A percentile compares a stretch with the other conserved stretches of the same genome.
phyloP scores from a whole-genome alignment of 2,113 vertebrate genomes.

The Gulo gulo region DNA sequence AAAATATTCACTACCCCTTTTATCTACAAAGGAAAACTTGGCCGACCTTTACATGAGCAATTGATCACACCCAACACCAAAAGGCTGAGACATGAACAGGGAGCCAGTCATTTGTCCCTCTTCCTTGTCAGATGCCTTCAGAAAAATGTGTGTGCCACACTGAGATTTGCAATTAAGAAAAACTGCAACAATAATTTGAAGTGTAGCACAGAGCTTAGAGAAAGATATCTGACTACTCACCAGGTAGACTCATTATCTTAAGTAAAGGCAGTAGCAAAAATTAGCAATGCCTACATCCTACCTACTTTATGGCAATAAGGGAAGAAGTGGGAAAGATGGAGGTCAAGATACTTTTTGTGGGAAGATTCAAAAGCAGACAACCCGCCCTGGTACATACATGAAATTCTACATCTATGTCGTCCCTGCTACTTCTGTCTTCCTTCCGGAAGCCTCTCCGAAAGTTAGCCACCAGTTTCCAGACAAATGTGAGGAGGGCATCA shows the following conservation, averaged over 20 bases:
- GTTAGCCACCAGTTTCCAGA: constrained; percentile 87
- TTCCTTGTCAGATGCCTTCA: background rate
- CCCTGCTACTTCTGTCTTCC: constrained; percentile 83
- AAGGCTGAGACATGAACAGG: background rate
- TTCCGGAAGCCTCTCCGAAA: constrained; percentile 83
- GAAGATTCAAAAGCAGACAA: background rate
- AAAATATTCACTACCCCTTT: background rate
- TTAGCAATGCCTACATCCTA: accelerated
- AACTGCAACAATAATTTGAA: background rate
- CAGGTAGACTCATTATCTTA: background rate
- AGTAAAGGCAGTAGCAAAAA: background rate
- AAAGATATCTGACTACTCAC: background rate
- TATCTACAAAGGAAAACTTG: background rate
- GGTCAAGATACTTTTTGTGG: background rate
- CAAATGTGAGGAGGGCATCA: constrained; percentile 83
- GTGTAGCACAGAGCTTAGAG: background rate
- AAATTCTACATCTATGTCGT: constrained; percentile 81
- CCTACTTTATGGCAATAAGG: background rate
- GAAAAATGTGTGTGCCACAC: background rate
- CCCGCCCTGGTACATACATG: constrained; percentile 58
- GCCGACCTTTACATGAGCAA: background rate
- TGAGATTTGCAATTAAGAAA: background rate
- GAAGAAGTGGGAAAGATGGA: background rate
- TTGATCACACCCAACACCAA: background rate
- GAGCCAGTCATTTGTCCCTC: background rate